phyloP scores from a whole-genome alignment of 1,140 invertebrate species.

The Vollenhovia emeryi region DNA sequence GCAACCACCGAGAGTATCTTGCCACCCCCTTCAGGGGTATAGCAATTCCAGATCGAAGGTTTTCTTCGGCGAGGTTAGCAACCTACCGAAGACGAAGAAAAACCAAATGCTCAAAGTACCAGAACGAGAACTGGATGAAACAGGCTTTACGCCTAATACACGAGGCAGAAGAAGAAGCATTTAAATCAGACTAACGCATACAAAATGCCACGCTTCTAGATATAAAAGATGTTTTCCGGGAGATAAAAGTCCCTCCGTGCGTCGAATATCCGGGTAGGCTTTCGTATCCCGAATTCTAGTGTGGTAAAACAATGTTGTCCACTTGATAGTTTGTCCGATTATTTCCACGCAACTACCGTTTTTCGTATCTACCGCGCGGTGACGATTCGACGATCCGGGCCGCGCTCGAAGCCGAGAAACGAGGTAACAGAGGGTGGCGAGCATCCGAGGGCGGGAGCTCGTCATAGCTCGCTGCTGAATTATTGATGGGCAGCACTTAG shows the following conservation, averaged over 20 bases:
- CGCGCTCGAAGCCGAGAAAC: background rate
- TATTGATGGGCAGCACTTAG: slow-evolving; percentile 81
- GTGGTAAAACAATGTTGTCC: slow-evolving; percentile 5
- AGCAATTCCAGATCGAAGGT: too few relatives aligned
- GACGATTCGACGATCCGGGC: slow-evolving; percentile 4
- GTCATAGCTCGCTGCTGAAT: slow-evolving; percentile 82
- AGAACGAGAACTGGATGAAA: too few relatives aligned
- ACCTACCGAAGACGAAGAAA: too few relatives aligned
- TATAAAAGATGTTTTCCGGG: background rate
- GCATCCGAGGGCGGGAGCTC: slow-evolving; percentile 71
- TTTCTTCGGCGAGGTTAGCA: too few relatives aligned
- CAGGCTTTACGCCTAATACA: too few relatives aligned
- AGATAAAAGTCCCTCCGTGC: background rate
- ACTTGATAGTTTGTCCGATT: slow-evolving; percentile 23
- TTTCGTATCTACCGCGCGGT: background rate
- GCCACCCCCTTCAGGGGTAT: too few relatives aligned
- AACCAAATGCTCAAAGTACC: too few relatives aligned
- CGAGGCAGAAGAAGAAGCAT: too few relatives aligned
- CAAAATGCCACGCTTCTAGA: background rate
- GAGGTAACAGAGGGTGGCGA: background rate
- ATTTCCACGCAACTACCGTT: slow-evolving; percentile 21
- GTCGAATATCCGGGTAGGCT: background rate
- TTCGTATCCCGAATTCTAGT: background rate
- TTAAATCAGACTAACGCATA: background rate
- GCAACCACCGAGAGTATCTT: too few relatives aligned